Evolutionary conservation across 2,797 vertebrate genomes (phyloP).

Genomic region (Moxostoma hubbsi): DNA sequence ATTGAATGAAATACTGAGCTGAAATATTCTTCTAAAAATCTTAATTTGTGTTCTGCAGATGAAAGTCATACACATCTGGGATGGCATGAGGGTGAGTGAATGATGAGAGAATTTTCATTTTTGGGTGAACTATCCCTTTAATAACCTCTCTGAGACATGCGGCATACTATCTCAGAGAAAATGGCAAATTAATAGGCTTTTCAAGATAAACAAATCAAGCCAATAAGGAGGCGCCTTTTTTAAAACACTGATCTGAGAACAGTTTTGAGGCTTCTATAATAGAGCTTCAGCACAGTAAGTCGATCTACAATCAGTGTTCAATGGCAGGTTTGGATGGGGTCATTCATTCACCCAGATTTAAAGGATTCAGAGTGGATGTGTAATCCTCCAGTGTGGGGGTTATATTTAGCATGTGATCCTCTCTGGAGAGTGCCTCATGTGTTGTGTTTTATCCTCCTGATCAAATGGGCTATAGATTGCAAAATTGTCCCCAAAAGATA

Average conservation of each 20-base stretch:
- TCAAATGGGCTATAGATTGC: slow-evolving; percentile 47
- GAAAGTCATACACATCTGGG: no score
- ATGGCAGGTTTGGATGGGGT: not conserved
- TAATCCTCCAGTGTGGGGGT: slow-evolving; percentile 12
- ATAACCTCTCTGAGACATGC: not conserved
- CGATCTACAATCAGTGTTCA: slow-evolving; percentile 10
- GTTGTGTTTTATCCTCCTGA: slow-evolving; percentile 36
- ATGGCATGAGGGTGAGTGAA: no score
- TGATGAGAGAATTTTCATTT: no score
- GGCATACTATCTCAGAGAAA: slow-evolving; percentile 5
- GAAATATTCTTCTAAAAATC: no score
- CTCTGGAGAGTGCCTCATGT: slow-evolving; percentile 14
- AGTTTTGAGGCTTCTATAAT: not conserved
- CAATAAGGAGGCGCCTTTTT: not conserved
- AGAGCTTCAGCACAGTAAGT: not conserved
- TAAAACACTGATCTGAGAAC: not conserved
- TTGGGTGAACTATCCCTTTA: no score
- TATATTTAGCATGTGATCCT: slow-evolving; percentile 39
- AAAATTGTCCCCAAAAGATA: no score
- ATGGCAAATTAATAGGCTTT: slow-evolving; percentile 3
- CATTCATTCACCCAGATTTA: no score
- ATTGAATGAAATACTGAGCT: no score
- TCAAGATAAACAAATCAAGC: slow-evolving; percentile 20
- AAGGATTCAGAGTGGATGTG: not conserved
- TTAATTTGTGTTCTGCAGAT: no score